These are phyloP conservation scores for Podarcis lilfordi DNA, from an alignment of 2,797 vertebrate species.

Conservation along the genomic window DNA sequence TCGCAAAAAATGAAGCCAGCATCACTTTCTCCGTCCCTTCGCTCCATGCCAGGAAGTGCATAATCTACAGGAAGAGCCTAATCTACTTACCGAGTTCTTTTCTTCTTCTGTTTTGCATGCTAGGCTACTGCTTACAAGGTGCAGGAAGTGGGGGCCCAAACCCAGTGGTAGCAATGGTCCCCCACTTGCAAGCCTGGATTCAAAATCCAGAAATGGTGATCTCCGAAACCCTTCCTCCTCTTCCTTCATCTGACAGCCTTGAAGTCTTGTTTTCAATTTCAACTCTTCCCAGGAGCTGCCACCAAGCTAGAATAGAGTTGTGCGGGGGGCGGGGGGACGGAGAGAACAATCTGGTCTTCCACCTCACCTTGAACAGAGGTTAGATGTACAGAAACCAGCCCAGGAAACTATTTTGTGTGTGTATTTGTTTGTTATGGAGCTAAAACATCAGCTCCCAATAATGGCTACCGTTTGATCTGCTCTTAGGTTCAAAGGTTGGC, in stretches of 20 bases:
- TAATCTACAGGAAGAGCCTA: background rate
- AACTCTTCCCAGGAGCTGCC: background rate
- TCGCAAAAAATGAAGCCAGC: background rate
- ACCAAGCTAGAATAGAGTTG: background rate
- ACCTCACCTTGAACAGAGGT: too few species aligned
- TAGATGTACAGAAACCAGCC: background rate
- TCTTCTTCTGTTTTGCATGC: background rate
- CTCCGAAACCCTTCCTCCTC: slow-evolving; percentile 12
- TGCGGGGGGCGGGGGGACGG: too few species aligned
- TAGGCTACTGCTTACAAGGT: background rate
- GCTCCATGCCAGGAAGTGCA: background rate
- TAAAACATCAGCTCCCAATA: background rate
- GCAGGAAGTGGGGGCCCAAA: background rate
- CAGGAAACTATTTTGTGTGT: background rate
- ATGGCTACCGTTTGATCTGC: background rate
- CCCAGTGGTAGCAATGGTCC: background rate
- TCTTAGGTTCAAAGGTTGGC: too few species aligned
- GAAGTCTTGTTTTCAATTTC: background rate
- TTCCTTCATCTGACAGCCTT: background rate
- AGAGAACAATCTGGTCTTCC: background rate
- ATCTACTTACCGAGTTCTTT: background rate
- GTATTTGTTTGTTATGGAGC: too few species aligned
- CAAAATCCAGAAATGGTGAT: background rate
- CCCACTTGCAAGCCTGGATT: background rate
- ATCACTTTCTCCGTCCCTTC: background rate